Evolutionary conservation across 2,888 invertebrate genomes (phyloP).

Genomic region (Archips xylosteana): DNA sequence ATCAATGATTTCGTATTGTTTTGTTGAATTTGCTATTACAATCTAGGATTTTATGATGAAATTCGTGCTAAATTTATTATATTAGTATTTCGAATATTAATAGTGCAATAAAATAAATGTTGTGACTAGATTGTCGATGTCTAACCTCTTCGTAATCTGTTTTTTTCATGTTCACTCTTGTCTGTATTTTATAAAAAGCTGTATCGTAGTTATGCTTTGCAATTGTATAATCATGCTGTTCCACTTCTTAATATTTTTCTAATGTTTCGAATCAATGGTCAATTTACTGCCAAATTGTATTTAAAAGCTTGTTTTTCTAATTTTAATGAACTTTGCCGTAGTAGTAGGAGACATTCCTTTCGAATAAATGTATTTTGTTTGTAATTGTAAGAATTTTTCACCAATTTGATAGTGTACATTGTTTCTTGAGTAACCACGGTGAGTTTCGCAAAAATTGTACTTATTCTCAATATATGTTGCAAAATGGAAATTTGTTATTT

Average conservation of each 20-base stretch:
- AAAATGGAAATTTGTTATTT: conserved; percentile 47
- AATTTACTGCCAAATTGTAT: conserved; percentile 41
- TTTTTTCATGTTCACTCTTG: conserved; percentile 4
- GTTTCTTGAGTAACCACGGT: conserved; percentile 28
- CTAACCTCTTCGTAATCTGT: background rate
- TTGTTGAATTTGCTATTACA: conserved; percentile 19
- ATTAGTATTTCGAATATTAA: conserved; percentile 15
- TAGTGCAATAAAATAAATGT: conserved; percentile 24
- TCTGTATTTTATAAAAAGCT: background rate
- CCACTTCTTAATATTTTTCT: conserved; percentile 15
- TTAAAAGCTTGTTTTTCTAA: conserved; percentile 29
- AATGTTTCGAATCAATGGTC: conserved; percentile 4
- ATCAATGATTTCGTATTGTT: conserved; percentile 10
- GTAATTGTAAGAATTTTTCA: conserved; percentile 40
- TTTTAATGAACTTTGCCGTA: conserved; percentile 20
- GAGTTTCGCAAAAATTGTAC: conserved; percentile 52
- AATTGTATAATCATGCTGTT: conserved; percentile 16
- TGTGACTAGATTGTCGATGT: conserved; percentile 8
- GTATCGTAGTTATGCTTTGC: conserved; percentile 10
- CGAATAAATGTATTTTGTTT: conserved; percentile 29
- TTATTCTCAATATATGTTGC: conserved; percentile 55
- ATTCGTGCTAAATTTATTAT: conserved; percentile 4
- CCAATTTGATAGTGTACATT: conserved; percentile 26
- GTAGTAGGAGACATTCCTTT: conserved; percentile 27
- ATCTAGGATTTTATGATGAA: conserved; percentile 7